These are phyloP conservation scores for Onychostoma macrolepis DNA, from an alignment of 2,113 vertebrate species.

Conservation along the genomic window DNA sequence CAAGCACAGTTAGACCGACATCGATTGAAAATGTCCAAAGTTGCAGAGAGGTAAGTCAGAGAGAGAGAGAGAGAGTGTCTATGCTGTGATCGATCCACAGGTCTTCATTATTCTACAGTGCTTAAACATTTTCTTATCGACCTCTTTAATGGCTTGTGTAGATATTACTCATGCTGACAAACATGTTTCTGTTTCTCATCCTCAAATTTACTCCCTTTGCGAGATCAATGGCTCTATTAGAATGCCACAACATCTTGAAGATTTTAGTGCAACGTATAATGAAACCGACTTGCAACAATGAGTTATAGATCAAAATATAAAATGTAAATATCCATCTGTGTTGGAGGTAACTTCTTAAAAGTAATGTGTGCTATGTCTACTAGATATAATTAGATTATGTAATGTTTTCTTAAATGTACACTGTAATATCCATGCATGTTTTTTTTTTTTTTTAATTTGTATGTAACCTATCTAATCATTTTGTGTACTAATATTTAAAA, in stretches of 20 bases:
- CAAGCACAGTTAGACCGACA: conserved; percentile 97
- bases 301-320: conserved; percentile 13
- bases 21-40: conserved; percentile 99
- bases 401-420: not conserved
- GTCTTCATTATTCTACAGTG: conserved; percentile 64
- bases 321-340: not conserved
- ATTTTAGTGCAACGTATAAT: not conserved
- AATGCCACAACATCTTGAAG: conserved; percentile 2
- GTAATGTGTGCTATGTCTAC: not conserved
- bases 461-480: not conserved
- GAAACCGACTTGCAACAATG: not conserved
- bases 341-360: not conserved
- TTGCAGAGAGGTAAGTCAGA: conserved; percentile 91
- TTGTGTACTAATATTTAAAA: not conserved
- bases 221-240: conserved; percentile 36
- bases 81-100: conserved; percentile 65
- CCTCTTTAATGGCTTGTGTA: conserved; percentile 47
- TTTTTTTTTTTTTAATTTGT: not conserved
- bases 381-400: not conserved
- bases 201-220: conserved; percentile 4
- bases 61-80: conserved; percentile 63
- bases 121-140: conserved; percentile 57
- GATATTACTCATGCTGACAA: conserved; percentile 30
- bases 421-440: not conserved
- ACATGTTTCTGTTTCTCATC: conserved; percentile 38